phyloP scores from a whole-genome alignment of 1,140 invertebrate species.

The Anastrepha ludens region DNA sequence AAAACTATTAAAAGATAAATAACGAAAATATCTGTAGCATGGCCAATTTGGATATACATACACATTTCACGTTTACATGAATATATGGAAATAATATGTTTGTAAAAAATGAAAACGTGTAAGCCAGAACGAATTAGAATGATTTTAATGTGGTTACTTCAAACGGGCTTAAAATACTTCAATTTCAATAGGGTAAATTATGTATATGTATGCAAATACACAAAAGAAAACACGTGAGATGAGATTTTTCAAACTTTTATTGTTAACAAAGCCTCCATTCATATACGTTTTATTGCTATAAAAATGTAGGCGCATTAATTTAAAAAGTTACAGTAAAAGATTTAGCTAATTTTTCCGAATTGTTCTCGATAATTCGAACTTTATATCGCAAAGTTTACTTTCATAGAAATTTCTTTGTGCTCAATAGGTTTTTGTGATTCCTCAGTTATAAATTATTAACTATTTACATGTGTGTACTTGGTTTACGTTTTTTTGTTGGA shows the following conservation, averaged over 20 bases:
- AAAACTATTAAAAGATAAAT: constrained; percentile 46
- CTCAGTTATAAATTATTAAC: constrained; percentile 12
- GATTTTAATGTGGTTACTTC: constrained; percentile 10
- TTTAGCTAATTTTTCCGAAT: not conserved
- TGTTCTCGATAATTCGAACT: not conserved
- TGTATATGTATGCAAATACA: no score
- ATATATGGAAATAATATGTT: constrained; percentile 14
- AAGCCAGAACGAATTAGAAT: not conserved
- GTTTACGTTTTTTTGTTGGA: not conserved
- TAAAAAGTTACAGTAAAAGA: not conserved
- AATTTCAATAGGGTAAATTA: not conserved
- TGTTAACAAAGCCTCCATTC: not conserved
- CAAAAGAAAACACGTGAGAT: no score
- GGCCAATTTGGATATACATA: constrained; percentile 43
- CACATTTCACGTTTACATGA: not conserved
- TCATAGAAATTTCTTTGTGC: not conserved
- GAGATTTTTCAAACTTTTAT: constrained; percentile 13
- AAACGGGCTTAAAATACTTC: not conserved
- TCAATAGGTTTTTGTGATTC: not conserved
- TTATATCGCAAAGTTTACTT: not conserved
- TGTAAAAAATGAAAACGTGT: not conserved
- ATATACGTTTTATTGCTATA: not conserved
- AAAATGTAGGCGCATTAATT: not conserved
- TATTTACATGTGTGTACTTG: not conserved
- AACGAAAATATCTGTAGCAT: constrained; percentile 36